Percentiles rank a stretch among this genome's conserved stretches.
phyloP scores from a whole-genome alignment of 2,113 vertebrate species.

The Eulemur macaco region DNA sequence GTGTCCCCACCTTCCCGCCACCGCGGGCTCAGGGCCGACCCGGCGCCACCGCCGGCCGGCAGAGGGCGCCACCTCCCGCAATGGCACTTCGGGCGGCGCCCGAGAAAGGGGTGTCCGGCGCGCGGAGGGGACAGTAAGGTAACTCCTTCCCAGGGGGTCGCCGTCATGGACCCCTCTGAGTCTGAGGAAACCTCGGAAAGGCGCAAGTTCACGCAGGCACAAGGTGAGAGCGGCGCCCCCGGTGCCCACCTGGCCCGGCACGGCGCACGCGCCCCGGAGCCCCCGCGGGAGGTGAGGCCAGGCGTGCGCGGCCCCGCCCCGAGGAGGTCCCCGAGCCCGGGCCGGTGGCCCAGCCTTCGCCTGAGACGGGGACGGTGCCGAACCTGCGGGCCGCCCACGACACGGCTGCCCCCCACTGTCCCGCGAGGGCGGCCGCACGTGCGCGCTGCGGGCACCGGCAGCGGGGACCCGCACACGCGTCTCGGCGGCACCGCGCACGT shows the following conservation, averaged over 20 bases:
- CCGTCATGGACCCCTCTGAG: neutral
- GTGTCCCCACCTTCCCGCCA: neutral
- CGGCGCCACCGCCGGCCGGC: accelerated
- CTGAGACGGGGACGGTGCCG: no score
- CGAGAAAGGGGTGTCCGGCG: neutral
- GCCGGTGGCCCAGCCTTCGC: no score
- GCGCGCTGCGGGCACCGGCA: no score
- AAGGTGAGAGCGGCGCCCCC: neutral
- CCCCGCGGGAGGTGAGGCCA: no score
- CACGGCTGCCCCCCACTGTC: no score
- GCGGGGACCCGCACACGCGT: neutral
- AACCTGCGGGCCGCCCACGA: no score
- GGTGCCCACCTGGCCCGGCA: no score
- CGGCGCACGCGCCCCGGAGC: no score
- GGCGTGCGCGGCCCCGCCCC: no score
- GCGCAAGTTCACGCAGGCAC: neutral
- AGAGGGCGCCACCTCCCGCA: neutral
- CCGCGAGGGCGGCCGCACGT: neutral
- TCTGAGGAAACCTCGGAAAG: neutral
- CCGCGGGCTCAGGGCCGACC: neutral
- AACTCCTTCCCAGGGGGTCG: neutral
- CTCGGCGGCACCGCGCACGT: no score
- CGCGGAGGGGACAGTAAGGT: neutral
- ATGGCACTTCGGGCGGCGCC: neutral
- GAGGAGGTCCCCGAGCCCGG: no score